These are phyloP conservation scores for Rostratula benghalensis DNA, from an alignment of 2,113 vertebrate species.

Conservation along the genomic window DNA sequence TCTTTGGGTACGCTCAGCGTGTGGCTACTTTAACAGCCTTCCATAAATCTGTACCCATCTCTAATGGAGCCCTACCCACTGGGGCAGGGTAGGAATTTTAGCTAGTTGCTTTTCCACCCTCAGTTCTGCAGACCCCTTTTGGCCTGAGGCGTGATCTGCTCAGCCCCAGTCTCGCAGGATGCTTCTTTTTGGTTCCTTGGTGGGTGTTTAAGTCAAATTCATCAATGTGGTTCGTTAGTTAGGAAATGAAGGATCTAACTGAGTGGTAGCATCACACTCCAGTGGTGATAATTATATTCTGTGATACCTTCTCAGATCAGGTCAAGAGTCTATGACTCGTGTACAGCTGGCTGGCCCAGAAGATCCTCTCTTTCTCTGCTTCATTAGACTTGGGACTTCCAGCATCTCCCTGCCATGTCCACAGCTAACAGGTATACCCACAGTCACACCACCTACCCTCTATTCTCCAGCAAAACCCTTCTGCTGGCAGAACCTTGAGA, in stretches of 20 bases:
- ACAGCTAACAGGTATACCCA: too few relatives aligned
- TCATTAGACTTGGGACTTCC: background rate
- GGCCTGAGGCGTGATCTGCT: background rate
- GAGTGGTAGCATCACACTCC: background rate
- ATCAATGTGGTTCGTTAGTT: background rate
- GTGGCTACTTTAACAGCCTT: background rate
- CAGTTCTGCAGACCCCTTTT: background rate
- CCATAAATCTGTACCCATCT: background rate
- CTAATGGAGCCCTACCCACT: background rate
- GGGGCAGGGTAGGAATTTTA: background rate
- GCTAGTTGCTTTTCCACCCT: background rate
- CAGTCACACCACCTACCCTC: background rate
- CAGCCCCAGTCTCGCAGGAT: too few relatives aligned
- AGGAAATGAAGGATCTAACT: background rate
- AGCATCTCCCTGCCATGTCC: background rate
- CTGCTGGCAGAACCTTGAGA: background rate
- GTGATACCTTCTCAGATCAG: background rate
- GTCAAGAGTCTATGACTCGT: accelerated
- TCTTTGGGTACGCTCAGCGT: background rate
- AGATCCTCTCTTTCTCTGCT: background rate
- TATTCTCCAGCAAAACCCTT: background rate
- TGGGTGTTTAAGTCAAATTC: background rate
- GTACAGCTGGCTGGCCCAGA: background rate
- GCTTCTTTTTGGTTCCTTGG: background rate
- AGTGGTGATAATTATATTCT: background rate